These are phyloP conservation scores for Chironomus riparius DNA, from an alignment of 2,888 invertebrate species.

Conservation along the genomic window DNA sequence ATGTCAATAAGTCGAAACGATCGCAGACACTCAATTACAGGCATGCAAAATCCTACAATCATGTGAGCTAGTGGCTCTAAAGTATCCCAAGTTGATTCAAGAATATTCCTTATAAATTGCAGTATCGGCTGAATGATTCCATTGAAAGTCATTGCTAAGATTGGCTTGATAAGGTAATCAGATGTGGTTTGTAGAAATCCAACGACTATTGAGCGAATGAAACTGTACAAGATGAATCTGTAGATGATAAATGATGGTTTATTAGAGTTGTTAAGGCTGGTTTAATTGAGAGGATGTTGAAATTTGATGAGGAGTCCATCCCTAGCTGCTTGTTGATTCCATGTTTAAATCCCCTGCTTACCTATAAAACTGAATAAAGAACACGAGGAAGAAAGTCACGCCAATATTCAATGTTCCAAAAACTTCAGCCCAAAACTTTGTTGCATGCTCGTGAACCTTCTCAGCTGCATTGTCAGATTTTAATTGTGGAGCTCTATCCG, in stretches of 20 bases:
- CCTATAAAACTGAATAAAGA: conserved; percentile 51
- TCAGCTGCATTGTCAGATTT: conserved; percentile 49
- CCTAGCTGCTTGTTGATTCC: no score
- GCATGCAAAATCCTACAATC: conserved; percentile 39
- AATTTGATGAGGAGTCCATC: no score
- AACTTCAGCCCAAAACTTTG: conserved; percentile 57
- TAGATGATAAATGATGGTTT: background rate
- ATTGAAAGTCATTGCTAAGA: conserved; percentile 53
- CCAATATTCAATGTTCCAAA: conserved; percentile 55
- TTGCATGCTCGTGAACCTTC: conserved; percentile 50
- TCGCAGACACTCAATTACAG: conserved; percentile 34
- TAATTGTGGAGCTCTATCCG: conserved; percentile 52
- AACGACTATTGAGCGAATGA: conserved; percentile 50
- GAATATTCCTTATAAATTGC: conserved; percentile 53
- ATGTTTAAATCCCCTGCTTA: no score
- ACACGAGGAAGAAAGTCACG: conserved; percentile 50
- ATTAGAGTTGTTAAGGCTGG: no score
- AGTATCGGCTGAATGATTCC: conserved; percentile 58
- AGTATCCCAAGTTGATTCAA: conserved; percentile 52
- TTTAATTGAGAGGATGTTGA: no score
- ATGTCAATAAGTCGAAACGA: conserved; percentile 36
- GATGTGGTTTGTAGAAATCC: conserved; percentile 53
- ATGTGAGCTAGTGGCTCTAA: conserved; percentile 48
- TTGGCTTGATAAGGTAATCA: conserved; percentile 60
- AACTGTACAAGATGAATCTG: conserved; percentile 49